Evolutionary conservation across 1,140 invertebrate genomes (phyloP), one percentile per base, ranked within the genome.

Genomic region (Drosophila lacertosa): DNA sequence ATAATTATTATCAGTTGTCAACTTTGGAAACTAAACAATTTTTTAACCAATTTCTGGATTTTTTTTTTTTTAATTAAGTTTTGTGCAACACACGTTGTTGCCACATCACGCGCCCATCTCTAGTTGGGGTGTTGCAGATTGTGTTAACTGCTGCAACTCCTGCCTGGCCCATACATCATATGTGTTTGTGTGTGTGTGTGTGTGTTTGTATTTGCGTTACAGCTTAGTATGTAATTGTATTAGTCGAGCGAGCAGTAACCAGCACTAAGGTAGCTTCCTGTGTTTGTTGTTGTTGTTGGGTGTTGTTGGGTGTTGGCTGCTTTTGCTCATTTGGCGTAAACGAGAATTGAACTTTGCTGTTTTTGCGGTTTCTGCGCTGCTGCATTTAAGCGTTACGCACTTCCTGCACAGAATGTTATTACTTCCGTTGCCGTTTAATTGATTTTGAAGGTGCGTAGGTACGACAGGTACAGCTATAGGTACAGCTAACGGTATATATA

Each of bases 351-450:
- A 60, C 67, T 65, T 67, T 80, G 64, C 81, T 77, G 60, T 86
- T 80, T 84, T 84, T 84, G 81, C 44, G 81, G 81, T 84, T 64
- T 44, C 57, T 35, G 69, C 54, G 16, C 3, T 57, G 78, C 76
- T 78, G 78, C 79, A 83, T 78, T 83, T 83, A 83, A 84, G 59
- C 81, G 77, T 62, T 81, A 88, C 82, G 77, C 81, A 86, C 81
- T 86, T 86, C 81, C 81, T 80, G 81, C 59, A 66, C 66, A 77
- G 66, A 86, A 82, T 88, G 82, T 88, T 86, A 88, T 86, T 86
- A 88, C 82, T 82, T 86, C 82, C 82, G 82, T 78, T 86, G 82
- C 74, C 82, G 44, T 88, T 86, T 86, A 88, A 86, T 86, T 86
- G 82, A 86, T 86, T 86, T 88, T 69, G 82, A 86, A 86, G 82